Conservation (phyloP, 1,140 invertebrate species). For the Brachionus calyciflorus region DNA sequence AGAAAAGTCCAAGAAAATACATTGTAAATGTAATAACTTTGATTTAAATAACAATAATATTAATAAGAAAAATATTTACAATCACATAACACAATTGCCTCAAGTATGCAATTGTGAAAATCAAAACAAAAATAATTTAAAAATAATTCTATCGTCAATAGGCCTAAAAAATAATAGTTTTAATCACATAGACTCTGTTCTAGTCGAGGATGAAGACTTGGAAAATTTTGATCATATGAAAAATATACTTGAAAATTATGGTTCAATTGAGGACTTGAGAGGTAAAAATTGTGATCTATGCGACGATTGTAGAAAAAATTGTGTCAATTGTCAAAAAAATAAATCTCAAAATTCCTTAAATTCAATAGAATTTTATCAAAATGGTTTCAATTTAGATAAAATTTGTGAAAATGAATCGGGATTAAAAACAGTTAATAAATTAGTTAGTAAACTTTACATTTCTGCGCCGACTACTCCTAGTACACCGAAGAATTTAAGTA, state of each 20-base stretch:
- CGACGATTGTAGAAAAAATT: slow-evolving; percentile 20
- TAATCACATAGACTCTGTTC: slow-evolving; percentile 34
- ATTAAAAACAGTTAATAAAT: not conserved
- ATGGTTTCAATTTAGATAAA: slow-evolving; percentile 1
- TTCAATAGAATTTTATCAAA: slow-evolving; percentile 5
- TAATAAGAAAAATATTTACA: slow-evolving; percentile 16
- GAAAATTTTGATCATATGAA: not conserved
- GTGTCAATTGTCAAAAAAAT: slow-evolving; percentile 13
- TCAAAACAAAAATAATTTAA: not conserved
- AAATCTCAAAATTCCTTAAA: not conserved
- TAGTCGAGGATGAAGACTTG: slow-evolving; percentile 30
- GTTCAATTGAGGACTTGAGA: slow-evolving; percentile 15
- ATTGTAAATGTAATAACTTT: not conserved
- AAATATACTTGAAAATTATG: slow-evolving; percentile 1
- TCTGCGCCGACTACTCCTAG: slow-evolving; percentile 19
- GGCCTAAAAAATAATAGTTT: slow-evolving; percentile 32
- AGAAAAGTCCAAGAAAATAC: not conserved
- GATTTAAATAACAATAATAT: slow-evolving; percentile 20
- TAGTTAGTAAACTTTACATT: slow-evolving; percentile 31
- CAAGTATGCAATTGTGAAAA: not conserved
- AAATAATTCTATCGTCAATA: not conserved
- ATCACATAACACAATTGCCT: slow-evolving; percentile 34
- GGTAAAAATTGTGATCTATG: not conserved
- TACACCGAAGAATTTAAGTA: not conserved
- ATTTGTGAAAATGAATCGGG: not conserved